Base-by-base conservation (phyloP, 2,888 invertebrate genomes). In the Hydriomena furcata region DNA sequence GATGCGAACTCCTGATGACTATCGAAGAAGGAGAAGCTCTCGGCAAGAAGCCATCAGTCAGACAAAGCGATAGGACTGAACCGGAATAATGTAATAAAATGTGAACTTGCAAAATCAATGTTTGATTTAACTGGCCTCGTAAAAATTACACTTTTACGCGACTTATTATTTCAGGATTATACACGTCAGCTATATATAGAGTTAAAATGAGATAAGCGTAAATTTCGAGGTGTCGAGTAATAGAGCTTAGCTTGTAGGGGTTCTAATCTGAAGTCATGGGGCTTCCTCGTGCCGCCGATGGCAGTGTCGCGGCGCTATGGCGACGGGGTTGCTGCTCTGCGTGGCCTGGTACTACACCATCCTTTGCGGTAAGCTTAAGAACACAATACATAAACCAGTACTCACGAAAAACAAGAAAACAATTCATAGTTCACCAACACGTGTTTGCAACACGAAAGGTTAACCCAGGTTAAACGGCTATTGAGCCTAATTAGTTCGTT, bases 21-120 rank as follows among this genome's bases (percentile, higher is more conserved):
- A 86, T 96, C 41, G 94, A 94, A 70, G 96, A 96, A 68, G 94
- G 94, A 1, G 95, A 96, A 78, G 84, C 79, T 3, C 70, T 82
- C 32, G 73, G 73, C n/a, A 70, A 53, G 30, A 62, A 55, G 8
- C 21, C 41, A 12, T 5, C 50, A 30, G 46, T 10, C 12, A 44
- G 31, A 20, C 37, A 48, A 48, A 37, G 8, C 27, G 17, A 23
- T 17, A 1, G 7, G 5, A 24, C 5, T 12, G 23, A 30, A 35
- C n/a, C 23, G 6, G 28, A 34, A 43, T 47, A 37, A 36, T 23
- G 27, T 30, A 41, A 52, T 46, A 46, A 45, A 51, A 17, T 36
- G 31, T 32, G 28, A 31, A 30, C n/a, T 24, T 23, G 7, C 5
- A 11, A 32, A 37, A 32, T 27, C 7, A 7, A 13, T 17, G 20